These are phyloP conservation scores for Rhopalosiphum maidis DNA, from an alignment of 1,140 invertebrate genomes.

Conservation along the genomic window DNA sequence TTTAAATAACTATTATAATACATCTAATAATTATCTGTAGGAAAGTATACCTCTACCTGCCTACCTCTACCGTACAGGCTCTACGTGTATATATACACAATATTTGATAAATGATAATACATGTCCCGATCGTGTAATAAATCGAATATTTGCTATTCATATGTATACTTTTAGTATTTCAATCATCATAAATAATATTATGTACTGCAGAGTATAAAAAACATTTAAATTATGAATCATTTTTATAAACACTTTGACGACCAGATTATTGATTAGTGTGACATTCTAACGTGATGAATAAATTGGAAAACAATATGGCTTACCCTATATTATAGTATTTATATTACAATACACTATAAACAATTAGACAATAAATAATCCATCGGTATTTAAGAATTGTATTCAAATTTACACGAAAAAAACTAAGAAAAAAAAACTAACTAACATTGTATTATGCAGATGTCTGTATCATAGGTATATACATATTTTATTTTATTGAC, in stretches of 20 bases:
- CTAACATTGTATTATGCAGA: too few species aligned
- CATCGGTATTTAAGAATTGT: background rate
- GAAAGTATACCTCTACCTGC: too few species aligned
- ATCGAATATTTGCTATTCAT: slow-evolving; percentile 8
- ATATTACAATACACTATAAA: background rate
- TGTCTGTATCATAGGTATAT: too few species aligned
- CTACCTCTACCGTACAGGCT: too few species aligned
- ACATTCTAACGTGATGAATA: background rate
- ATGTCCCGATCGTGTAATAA: background rate
- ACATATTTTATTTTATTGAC: background rate
- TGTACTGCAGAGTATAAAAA: background rate
- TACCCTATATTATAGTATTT: too few species aligned
- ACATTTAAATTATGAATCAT: background rate
- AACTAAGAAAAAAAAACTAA: background rate
- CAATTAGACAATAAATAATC: background rate
- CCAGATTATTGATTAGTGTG: background rate
- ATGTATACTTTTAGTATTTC: background rate
- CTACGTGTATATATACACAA: background rate
- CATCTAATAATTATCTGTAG: too few species aligned
- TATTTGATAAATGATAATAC: background rate
- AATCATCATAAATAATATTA: background rate
- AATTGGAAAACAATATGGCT: background rate
- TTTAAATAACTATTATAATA: background rate
- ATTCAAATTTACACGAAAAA: background rate
- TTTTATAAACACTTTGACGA: background rate